A percentile compares a stretch with the other conserved stretches of the same genome.
Conservation (phyloP, 2,113 vertebrate species). For the Naja naja region DNA sequence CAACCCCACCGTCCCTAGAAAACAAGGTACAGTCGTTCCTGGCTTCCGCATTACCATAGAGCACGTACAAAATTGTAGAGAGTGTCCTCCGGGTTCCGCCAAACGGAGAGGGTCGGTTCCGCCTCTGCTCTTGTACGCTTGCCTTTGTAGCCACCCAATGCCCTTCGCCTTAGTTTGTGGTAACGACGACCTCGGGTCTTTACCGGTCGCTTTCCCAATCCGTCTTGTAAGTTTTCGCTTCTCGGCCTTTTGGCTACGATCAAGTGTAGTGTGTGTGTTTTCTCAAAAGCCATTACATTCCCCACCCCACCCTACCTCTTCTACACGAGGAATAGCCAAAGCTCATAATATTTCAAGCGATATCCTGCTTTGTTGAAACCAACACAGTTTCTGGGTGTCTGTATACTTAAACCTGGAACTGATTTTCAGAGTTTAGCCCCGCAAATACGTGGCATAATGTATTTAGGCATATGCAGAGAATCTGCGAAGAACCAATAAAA, state of each 20-base stretch:
- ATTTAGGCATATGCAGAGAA: background rate
- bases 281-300: background rate
- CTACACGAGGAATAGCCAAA: background rate
- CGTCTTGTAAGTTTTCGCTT: background rate
- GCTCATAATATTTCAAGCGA: background rate
- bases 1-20: background rate
- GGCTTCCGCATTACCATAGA: conserved; percentile 55
- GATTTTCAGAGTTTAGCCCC: background rate
- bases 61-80: background rate
- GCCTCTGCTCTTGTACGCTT: background rate
- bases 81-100: background rate
- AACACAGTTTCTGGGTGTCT: background rate
- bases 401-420: background rate
- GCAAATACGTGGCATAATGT: background rate
- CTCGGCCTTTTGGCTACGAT: no score
- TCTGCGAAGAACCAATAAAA: background rate
- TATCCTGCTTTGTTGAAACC: background rate
- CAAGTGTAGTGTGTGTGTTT: no score
- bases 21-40: background rate
- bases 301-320: no score
- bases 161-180: background rate
- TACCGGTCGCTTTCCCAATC: background rate
- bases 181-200: background rate
- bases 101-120: background rate
- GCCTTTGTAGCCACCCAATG: background rate